Percentiles rank a stretch among this genome's conserved stretches.
Evolutionary conservation across 2,113 vertebrate species (phyloP).

Genomic region (Gyps fulvus): DNA sequence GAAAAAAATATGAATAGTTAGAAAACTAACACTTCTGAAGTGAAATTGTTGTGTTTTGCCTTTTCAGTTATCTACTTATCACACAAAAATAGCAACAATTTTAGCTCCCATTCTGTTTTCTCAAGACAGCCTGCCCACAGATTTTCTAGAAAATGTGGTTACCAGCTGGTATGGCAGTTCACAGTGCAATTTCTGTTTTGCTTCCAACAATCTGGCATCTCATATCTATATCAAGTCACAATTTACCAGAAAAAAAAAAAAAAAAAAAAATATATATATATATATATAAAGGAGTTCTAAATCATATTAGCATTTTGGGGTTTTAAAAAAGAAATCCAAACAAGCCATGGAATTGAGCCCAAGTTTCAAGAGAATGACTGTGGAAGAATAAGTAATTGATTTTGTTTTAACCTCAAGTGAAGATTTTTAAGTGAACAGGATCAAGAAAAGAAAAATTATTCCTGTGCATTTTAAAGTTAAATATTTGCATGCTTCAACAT

Average conservation of each 20-base stretch:
- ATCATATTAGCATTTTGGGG: background rate
- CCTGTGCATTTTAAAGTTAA: background rate
- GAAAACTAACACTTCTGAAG: conserved; percentile 22
- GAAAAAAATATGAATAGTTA: background rate
- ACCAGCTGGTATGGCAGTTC: conserved; percentile 61
- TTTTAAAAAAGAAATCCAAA: background rate
- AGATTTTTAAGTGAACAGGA: background rate
- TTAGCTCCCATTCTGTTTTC: conserved; percentile 62
- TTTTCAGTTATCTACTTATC: conserved; percentile 58
- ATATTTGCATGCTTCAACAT: background rate
- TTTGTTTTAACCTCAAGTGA: background rate
- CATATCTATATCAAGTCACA: conserved; percentile 42
- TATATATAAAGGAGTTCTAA: background rate
- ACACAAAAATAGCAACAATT: conserved; percentile 56
- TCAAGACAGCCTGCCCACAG: conserved; percentile 63
- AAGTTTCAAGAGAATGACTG: background rate
- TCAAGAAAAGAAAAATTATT: background rate
- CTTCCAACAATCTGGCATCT: conserved; percentile 67
- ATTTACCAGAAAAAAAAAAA: too few relatives aligned
- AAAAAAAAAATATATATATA: background rate
- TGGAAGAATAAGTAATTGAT: background rate
- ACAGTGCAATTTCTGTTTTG: conserved; percentile 62
- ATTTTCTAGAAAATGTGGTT: conserved; percentile 67
- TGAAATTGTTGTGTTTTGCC: conserved; percentile 42
- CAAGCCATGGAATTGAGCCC: background rate